A percentile compares a stretch with the other conserved stretches of the same genome.
Evolutionary conservation across 2,113 vertebrate genomes (phyloP).

Genomic region (Hippocampus zosterae): DNA sequence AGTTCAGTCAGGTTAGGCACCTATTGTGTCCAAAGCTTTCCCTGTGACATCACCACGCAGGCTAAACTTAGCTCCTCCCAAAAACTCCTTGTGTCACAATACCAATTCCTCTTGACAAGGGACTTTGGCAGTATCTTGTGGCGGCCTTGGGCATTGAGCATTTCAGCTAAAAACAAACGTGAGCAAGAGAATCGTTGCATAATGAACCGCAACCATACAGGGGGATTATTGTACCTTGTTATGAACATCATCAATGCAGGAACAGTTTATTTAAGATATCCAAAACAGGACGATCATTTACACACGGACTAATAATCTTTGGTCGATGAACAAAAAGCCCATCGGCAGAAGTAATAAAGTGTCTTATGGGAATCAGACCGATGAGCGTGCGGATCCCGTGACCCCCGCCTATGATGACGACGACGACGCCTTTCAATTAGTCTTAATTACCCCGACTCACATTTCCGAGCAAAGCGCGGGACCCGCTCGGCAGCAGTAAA

Average conservation of each 20-base stretch:
- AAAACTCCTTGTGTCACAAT: no score
- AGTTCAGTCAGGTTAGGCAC: no score
- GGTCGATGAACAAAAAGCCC: not conserved
- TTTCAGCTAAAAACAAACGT: no score
- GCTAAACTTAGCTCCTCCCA: no score
- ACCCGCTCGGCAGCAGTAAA: slow-evolving; percentile 39
- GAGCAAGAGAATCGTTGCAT: no score
- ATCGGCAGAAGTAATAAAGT: not conserved
- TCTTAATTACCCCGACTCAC: slow-evolving; percentile 25
- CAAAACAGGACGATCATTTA: not conserved
- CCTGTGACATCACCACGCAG: no score
- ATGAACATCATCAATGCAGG: not conserved
- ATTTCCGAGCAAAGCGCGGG: slow-evolving; percentile 12
- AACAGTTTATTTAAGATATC: no score
- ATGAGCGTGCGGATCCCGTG: not conserved
- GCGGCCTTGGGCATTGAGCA: no score
- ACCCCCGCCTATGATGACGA: slow-evolving; percentile 25
- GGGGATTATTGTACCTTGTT: not conserved
- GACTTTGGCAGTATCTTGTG: no score
- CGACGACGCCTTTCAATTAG: slow-evolving; percentile 26
- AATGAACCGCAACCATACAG: no score
- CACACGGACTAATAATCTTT: not conserved
- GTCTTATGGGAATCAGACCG: not conserved
- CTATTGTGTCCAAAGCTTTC: no score
- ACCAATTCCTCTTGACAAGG: no score